Evolutionary conservation across 2,797 vertebrate genomes (phyloP).

Genomic region (Cichlasoma orientale): DNA sequence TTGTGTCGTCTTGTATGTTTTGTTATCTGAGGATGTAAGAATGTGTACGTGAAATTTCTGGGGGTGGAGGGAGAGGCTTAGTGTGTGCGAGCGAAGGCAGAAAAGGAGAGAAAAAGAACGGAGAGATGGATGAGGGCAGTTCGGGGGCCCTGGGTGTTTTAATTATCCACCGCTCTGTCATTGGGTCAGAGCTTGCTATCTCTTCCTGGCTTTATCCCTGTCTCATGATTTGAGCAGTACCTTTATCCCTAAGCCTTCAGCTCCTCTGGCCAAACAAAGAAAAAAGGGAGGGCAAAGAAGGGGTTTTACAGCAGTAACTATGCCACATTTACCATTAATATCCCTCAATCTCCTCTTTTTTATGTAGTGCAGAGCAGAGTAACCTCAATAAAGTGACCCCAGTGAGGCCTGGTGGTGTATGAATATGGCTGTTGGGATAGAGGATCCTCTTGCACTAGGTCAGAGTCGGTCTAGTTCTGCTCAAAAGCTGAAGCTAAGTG

Average conservation of each 20-base stretch:
- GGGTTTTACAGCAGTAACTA: constrained; percentile 81
- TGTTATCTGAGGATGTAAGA: constrained; percentile 57
- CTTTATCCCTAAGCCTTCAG: constrained; percentile 86
- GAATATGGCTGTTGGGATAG: constrained; percentile 69
- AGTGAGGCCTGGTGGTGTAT: constrained; percentile 62
- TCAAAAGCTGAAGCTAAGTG: constrained; percentile 69
- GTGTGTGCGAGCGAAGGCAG: constrained; percentile 44
- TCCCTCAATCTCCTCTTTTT: constrained; percentile 80
- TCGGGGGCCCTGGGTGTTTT: constrained; percentile 84
- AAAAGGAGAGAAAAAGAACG: constrained; percentile 67
- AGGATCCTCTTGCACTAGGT: constrained; percentile 66
- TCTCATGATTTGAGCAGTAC: constrained; percentile 85
- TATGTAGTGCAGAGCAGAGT: constrained; percentile 69
- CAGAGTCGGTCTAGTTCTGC: constrained; percentile 53
- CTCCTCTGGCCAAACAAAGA: constrained; percentile 86
- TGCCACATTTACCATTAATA: constrained; percentile 85
- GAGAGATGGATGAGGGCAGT: constrained; percentile 82
- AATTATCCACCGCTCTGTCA: constrained; percentile 83
- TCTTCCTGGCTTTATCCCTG: constrained; percentile 80
- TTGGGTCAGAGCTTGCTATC: constrained; percentile 80
- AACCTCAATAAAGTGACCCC: constrained; percentile 82
- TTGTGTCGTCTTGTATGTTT: constrained; percentile 64
- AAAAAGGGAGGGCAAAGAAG: constrained; percentile 79
- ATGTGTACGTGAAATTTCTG: constrained; percentile 57
- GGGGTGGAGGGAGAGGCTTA: constrained; percentile 41